These are phyloP conservation scores for Cinara cedri DNA, from an alignment of 2,888 invertebrate species.

Conservation along the genomic window DNA sequence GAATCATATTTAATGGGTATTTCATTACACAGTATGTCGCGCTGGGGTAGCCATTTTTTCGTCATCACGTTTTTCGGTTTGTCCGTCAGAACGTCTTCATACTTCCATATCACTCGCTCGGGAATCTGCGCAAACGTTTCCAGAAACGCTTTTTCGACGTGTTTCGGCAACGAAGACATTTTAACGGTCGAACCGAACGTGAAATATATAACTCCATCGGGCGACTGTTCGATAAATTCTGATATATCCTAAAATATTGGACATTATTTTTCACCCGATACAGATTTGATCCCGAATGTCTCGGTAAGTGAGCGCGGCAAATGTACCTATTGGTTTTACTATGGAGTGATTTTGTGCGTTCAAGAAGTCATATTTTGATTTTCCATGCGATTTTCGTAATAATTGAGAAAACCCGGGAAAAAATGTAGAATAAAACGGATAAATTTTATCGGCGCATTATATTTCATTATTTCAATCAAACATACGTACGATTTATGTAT, in stretches of 20 bases:
- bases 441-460: too few relatives aligned
- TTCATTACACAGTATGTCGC: conserved; percentile 15
- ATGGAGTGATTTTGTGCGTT: too few relatives aligned
- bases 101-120: conserved; percentile 7
- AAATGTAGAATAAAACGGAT: too few relatives aligned
- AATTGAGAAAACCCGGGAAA: too few relatives aligned
- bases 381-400: too few relatives aligned
- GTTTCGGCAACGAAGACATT: neutral
- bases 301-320: too few relatives aligned
- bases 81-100: neutral
- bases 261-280: too few relatives aligned
- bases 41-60: neutral
- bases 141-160: neutral
- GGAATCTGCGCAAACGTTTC: neutral
- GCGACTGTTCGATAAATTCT: conserved; percentile 13
- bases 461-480: too few relatives aligned
- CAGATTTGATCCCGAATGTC: too few relatives aligned
- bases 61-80: neutral
- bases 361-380: too few relatives aligned
- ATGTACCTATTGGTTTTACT: too few relatives aligned
- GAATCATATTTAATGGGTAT: neutral
- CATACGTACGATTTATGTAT: too few relatives aligned
- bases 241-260: conserved; percentile 11
- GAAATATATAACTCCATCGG: conserved; percentile 9
- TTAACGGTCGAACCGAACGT: neutral